Conservation (phyloP, 2,113 vertebrate species). For the Tupaia chinensis region DNA sequence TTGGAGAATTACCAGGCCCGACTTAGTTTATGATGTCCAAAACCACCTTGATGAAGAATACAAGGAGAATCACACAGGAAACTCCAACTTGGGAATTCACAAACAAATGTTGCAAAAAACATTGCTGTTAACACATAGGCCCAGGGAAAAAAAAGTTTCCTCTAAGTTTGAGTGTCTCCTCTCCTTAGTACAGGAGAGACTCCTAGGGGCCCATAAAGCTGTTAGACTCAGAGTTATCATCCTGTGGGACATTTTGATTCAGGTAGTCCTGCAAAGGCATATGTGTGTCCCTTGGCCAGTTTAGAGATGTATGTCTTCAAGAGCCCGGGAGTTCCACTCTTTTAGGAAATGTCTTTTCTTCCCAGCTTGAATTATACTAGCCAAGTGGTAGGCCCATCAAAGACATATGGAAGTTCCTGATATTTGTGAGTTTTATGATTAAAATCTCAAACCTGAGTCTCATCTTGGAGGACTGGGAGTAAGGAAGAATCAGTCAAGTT, state of each 20-base stretch:
- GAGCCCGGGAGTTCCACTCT: not conserved
- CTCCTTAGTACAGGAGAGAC: not conserved
- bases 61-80: not conserved
- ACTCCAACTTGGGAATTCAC: not conserved
- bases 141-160: not conserved
- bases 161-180: not conserved
- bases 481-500: not conserved
- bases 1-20: not conserved
- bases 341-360: constrained; percentile 41
- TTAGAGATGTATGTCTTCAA: constrained; percentile 10
- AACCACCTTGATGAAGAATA: not conserved
- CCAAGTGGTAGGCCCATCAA: not conserved
- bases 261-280: not conserved
- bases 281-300: not conserved
- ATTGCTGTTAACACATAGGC: not conserved
- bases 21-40: not conserved
- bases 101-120: not conserved
- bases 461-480: not conserved
- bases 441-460: not conserved
- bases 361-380: not conserved
- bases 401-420: not conserved
- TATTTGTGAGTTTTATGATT: constrained; percentile 23
- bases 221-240: not conserved
- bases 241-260: not conserved
- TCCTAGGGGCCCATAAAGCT: not conserved